Conservation (phyloP, 2,113 vertebrate genomes). For the Nesoenas mayeri region DNA sequence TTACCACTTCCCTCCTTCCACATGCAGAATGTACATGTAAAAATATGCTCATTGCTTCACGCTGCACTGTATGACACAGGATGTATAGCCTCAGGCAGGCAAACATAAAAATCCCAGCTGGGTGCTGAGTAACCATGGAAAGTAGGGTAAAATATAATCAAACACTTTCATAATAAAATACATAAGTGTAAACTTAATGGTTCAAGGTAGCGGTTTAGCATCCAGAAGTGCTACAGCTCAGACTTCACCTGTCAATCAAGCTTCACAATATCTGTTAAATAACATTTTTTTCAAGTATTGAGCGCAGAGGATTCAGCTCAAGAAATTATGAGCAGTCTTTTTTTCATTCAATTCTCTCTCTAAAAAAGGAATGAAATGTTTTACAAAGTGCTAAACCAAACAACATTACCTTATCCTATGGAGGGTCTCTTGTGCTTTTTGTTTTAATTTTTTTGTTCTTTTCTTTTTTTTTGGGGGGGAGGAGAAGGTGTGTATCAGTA, state of each 20-base stretch:
- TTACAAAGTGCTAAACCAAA: not conserved
- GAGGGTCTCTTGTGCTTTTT: not conserved
- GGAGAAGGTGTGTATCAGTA: constrained; percentile 2
- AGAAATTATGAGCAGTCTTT: constrained; percentile 3
- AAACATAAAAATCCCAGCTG: constrained; percentile 30
- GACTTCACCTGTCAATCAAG: not conserved
- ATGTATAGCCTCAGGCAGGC: not conserved
- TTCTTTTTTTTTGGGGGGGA: not conserved
- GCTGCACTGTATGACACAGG: not conserved
- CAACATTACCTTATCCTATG: constrained; percentile 14
- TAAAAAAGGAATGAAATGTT: not conserved
- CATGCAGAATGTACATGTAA: not conserved
- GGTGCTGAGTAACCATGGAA: not conserved
- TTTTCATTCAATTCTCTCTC: not conserved
- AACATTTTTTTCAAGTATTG: not conserved
- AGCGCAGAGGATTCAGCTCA: not conserved
- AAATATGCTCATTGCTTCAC: not conserved
- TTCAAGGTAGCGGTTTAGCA: not conserved
- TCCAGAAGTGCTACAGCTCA: not conserved
- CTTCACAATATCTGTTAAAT: not conserved
- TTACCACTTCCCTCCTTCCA: not conserved
- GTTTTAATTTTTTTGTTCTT: not conserved
- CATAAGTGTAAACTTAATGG: not conserved
- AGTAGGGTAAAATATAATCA: not conserved
- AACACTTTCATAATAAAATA: constrained; percentile 18